Percentiles rank a stretch among this genome's conserved stretches.
phyloP scores from a whole-genome alignment of 2,113 vertebrate genomes.

The Natator depressus region DNA sequence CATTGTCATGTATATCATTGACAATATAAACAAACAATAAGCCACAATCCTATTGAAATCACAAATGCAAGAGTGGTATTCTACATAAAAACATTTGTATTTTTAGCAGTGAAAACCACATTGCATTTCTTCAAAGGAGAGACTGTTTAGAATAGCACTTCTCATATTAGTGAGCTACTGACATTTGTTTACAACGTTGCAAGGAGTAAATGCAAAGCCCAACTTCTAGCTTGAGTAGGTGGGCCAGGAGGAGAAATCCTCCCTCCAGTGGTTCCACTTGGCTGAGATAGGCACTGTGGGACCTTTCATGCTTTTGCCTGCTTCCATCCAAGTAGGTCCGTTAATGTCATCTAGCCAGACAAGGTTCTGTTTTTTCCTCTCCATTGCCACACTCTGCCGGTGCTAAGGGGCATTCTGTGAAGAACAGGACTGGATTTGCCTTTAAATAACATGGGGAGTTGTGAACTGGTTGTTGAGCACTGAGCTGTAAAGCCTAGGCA shows the following conservation, averaged over 20 bases:
- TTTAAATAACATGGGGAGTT: background rate
- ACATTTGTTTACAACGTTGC: background rate
- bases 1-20: accelerated
- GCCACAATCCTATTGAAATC: background rate
- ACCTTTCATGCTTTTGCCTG: background rate
- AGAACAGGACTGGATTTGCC: background rate
- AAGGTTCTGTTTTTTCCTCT: background rate
- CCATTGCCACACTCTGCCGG: background rate
- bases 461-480: background rate
- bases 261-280: background rate
- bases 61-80: background rate
- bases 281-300: background rate
- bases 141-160: background rate
- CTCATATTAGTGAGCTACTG: background rate
- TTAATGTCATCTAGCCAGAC: background rate
- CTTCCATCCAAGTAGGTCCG: background rate
- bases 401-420: background rate
- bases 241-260: background rate
- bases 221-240: background rate
- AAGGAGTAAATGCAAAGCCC: background rate
- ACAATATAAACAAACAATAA: background rate
- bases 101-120: background rate
- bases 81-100: background rate
- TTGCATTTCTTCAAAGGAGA: background rate
- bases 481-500: background rate